Base-by-base conservation (phyloP, 2,888 invertebrate genomes). In the Mantis religiosa region DNA sequence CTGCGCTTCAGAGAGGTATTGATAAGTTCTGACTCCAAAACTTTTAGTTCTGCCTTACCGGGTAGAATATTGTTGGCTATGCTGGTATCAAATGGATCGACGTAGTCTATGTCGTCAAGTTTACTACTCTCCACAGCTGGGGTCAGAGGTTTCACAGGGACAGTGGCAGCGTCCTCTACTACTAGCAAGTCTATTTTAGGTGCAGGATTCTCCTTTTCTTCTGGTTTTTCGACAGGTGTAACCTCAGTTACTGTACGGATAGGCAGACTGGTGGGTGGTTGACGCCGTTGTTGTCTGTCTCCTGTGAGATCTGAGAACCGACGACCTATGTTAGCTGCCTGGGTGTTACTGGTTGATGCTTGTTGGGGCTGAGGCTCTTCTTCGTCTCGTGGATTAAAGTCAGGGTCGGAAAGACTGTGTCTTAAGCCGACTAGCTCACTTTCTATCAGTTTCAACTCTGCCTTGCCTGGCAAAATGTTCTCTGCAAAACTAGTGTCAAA, bases 61-160 rank as follows among this genome's bases (percentile, higher is more conserved):
- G 97, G 97, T 87, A 95, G 94, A 88, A 97, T 95, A 92, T 97
- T 96, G 28, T 92, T 91, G 0, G 97, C 97, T 91, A 97, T 97
- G 0, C 98, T 97, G 0, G 98, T 98, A 92, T 98, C 98, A 92
- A 98, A 98, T 0, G 98, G 98, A 94, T 98, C 98, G 14, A 90
- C 89, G 87, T 91, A 91, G 15, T 89, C 89, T 34, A 94, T 94
- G 89, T 94, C 93, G 87, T 93, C 92, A 71, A 93, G 27, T 83
- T 54, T 54, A 3, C 8, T 89, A 14, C 88, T 90, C 34, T 91
- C 91, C n/a, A 91, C 91, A n/a, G 92, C 90, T 3, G 94, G 94
- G 34, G 93, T 93, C 87, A 94, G 91, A 9, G 93, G 93, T 91
- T 93, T 93, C n/a, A 91, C 92, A 30, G 92, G 91, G 47, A 93